These are phyloP conservation scores for Bombus terrestris DNA, from an alignment of 1,140 invertebrate genomes.

Conservation along the genomic window DNA sequence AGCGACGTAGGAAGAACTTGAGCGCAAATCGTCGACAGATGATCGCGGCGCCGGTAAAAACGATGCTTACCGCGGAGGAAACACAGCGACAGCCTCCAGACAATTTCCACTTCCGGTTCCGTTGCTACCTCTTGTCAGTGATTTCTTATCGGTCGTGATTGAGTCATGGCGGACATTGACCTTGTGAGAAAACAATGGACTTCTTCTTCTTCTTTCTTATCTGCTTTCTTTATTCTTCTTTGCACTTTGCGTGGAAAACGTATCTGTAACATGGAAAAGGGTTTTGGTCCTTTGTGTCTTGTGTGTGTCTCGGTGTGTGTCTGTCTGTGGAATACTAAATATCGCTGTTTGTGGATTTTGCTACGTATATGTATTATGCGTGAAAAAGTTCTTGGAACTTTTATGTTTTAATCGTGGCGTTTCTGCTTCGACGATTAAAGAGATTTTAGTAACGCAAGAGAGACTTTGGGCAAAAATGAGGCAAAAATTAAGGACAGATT, in stretches of 20 bases:
- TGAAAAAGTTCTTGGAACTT: too few relatives aligned
- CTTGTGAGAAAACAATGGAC: not conserved
- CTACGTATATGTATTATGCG: too few relatives aligned
- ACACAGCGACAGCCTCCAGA: conserved; percentile 15
- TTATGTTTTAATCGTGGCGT: too few relatives aligned
- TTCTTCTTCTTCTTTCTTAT: too few relatives aligned
- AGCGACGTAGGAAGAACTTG: conserved; percentile 38
- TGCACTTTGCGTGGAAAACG: too few relatives aligned
- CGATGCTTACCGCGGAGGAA: conserved; percentile 26
- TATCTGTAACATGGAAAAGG: not conserved
- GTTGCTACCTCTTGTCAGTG: not conserved
- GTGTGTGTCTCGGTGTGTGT: too few relatives aligned
- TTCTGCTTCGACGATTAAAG: too few relatives aligned
- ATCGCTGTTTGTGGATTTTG: too few relatives aligned
- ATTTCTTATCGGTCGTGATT: not conserved
- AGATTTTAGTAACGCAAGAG: too few relatives aligned
- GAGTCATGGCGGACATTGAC: not conserved
- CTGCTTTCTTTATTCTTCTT: not conserved
- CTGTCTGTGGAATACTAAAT: too few relatives aligned
- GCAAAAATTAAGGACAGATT: not conserved
- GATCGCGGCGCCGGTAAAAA: conserved; percentile 29
- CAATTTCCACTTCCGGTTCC: conserved; percentile 19
- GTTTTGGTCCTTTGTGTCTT: not conserved
- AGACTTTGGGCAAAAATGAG: too few relatives aligned
- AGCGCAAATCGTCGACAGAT: conserved; percentile 50